Conservation (phyloP, 2,888 invertebrate genomes). For the Brachyptera risi region DNA sequence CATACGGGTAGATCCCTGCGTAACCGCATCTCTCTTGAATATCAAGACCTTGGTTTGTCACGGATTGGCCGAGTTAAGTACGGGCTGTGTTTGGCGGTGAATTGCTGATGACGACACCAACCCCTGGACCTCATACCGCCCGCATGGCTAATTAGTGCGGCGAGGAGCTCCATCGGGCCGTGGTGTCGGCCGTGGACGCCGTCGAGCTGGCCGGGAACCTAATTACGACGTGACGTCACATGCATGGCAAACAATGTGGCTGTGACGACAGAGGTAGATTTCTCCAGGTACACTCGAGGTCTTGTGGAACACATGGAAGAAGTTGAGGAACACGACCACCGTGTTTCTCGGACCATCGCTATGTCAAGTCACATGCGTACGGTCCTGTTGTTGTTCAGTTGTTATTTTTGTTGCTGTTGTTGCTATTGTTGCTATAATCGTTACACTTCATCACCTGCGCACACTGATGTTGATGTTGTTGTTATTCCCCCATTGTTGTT, state of each 20-base stretch:
- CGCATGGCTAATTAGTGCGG: constrained; percentile 14
- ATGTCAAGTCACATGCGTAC: not conserved
- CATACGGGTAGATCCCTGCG: not conserved
- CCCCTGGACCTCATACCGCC: constrained; percentile 3
- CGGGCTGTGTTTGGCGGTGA: constrained; percentile 10
- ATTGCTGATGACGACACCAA: constrained; percentile 14
- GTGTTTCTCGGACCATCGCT: not conserved
- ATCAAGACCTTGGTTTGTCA: not conserved
- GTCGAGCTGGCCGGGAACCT: constrained; percentile 6
- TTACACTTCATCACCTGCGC: no score
- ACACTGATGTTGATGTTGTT: no score
- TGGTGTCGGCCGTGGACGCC: not conserved
- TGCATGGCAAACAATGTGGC: constrained; percentile 17
- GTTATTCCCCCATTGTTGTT: no score
- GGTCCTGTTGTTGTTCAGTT: no score
- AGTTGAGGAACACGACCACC: no score
- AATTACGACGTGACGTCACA: constrained; percentile 12
- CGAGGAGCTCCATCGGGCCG: not conserved
- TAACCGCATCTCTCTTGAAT: not conserved
- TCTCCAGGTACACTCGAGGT: no score
- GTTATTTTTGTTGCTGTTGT: no score
- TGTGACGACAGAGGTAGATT: not conserved
- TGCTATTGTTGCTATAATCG: no score
- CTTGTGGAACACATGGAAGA: no score
- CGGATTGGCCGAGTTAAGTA: no score